Conservation (phyloP, 2,113 vertebrate genomes). For the Chloroceryle aenea region DNA sequence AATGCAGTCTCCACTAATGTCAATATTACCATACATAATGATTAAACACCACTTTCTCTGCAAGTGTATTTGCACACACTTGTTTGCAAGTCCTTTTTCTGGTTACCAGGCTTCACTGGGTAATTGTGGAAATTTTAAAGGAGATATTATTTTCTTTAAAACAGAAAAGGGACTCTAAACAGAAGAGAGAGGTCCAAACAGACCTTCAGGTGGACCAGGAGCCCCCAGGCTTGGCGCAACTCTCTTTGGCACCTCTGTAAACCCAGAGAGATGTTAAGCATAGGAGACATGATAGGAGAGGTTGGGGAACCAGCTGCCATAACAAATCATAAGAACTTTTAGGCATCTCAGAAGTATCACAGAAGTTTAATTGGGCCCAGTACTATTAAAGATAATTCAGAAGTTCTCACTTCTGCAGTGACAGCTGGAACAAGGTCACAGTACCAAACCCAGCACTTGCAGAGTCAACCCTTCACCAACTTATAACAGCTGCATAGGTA, state of each 20-base stretch:
- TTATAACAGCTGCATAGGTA: fast-evolving
- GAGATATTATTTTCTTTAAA: not conserved
- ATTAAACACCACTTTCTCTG: not conserved
- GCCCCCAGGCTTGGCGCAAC: not conserved
- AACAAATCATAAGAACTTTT: not conserved
- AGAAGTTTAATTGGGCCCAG: not conserved
- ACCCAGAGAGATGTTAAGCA: not conserved
- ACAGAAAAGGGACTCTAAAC: not conserved
- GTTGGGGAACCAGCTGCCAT: not conserved
- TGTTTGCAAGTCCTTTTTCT: not conserved
- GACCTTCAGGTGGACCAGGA: not conserved
- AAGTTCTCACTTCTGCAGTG: not conserved
- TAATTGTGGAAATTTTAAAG: not conserved
- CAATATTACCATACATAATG: not conserved
- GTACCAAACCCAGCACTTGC: not conserved
- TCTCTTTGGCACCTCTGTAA: not conserved
- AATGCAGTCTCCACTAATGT: not conserved
- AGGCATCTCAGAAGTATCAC: not conserved
- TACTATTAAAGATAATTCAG: not conserved
- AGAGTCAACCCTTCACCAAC: not conserved
- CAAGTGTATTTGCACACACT: not conserved
- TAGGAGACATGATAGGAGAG: not conserved
- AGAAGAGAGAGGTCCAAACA: not conserved
- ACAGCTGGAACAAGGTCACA: not conserved
- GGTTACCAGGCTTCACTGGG: not conserved